Conservation (phyloP, 2,888 invertebrate species). For the Pilophorus perplexus region DNA sequence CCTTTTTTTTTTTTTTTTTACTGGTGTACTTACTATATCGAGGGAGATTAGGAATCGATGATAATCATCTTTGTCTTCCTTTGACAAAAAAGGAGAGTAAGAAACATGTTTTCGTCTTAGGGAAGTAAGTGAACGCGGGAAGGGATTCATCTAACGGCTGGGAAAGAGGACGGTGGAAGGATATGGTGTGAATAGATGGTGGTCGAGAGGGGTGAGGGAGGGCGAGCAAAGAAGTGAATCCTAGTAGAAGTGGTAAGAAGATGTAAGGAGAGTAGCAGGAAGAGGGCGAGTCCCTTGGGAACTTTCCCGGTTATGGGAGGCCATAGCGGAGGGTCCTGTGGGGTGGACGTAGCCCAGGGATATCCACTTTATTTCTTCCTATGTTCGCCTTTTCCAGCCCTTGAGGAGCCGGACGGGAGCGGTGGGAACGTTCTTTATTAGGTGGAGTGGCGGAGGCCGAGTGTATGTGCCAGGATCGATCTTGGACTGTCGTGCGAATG, state of each 20-base stretch:
- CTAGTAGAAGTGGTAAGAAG: constrained; percentile 29
- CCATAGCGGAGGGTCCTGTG: constrained; percentile 27
- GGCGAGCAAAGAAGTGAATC: constrained; percentile 15
- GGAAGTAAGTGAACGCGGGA: not conserved
- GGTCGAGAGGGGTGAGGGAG: not conserved
- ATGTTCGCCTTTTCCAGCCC: constrained; percentile 12
- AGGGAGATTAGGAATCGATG: too few species aligned
- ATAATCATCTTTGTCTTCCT: too few species aligned
- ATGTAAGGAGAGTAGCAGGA: constrained; percentile 7
- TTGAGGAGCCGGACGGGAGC: not conserved
- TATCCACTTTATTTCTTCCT: constrained; percentile 30
- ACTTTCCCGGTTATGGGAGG: constrained; percentile 30
- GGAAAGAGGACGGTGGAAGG: not conserved
- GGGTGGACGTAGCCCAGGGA: constrained; percentile 23
- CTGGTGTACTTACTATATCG: too few species aligned
- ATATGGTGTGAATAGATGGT: not conserved
- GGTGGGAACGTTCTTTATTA: constrained; percentile 21
- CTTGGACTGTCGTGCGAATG: constrained; percentile 32
- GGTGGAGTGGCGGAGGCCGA: constrained; percentile 6
- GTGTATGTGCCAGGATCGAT: too few species aligned
- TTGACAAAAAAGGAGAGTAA: too few species aligned
- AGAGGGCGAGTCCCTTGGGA: constrained; percentile 9
- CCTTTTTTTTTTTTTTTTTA: too few species aligned
- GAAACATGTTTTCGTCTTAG: too few species aligned
- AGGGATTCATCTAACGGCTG: constrained; percentile 5